Percentiles rank a stretch among this genome's conserved stretches.
Evolutionary conservation across 2,113 vertebrate species (phyloP).

Genomic region (Etheostoma spectabile): DNA sequence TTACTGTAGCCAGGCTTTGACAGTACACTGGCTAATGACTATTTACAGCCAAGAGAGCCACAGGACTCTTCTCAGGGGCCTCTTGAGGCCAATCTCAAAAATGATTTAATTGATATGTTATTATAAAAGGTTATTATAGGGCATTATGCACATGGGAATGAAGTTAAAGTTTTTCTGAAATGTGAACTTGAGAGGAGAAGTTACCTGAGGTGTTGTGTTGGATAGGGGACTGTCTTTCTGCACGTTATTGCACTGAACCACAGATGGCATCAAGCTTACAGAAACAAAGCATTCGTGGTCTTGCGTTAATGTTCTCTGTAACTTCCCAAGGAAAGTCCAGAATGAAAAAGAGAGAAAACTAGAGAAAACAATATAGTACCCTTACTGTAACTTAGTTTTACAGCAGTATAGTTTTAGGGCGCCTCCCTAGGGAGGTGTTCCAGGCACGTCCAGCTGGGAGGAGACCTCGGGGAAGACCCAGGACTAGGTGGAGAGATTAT

Average conservation of each 20-base stretch:
- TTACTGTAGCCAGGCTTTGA: slow-evolving; percentile 14
- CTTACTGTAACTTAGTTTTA: no score
- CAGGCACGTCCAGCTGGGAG: no score
- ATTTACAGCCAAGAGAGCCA: slow-evolving; percentile 57
- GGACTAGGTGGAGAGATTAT: no score
- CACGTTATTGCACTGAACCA: neutral
- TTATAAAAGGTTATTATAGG: no score
- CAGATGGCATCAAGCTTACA: neutral
- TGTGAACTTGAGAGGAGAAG: neutral
- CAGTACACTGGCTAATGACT: slow-evolving; percentile 60
- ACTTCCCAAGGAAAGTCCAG: neutral
- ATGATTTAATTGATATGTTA: no score
- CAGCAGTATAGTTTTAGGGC: no score
- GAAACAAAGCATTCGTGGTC: neutral
- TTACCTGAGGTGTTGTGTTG: neutral
- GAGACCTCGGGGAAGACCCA: no score
- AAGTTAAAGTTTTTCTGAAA: neutral
- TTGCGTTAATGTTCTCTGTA: neutral
- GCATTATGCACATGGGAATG: no score
- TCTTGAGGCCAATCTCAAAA: slow-evolving; percentile 24
- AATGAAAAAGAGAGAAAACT: neutral
- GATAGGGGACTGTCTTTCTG: neutral
- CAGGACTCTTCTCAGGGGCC: slow-evolving; percentile 37
- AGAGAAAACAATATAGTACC: no score
- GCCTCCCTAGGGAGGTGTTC: no score